Evolutionary conservation across 2,113 vertebrate species (phyloP).

Genomic region (Myotis lucifugus): DNA sequence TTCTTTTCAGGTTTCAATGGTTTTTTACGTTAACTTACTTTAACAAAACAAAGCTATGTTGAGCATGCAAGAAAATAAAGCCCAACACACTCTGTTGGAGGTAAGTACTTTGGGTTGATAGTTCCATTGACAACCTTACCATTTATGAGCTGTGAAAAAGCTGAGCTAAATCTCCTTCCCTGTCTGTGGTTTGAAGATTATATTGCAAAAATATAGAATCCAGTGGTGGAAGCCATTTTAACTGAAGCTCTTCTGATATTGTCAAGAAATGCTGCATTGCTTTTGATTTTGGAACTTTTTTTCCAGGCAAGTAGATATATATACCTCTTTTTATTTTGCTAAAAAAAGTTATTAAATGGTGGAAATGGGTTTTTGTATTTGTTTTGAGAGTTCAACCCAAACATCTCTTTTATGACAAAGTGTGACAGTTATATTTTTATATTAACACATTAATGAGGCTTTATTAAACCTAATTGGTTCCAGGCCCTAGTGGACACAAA

Average conservation of each 20-base stretch:
- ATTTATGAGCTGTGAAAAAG: background rate
- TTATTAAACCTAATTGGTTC: background rate
- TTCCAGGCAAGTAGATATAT: background rate
- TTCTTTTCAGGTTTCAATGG: no score
- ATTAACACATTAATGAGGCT: background rate
- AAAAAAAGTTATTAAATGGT: background rate
- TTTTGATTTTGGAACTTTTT: constrained; percentile 22
- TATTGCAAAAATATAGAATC: background rate
- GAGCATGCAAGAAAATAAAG: background rate
- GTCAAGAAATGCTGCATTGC: background rate
- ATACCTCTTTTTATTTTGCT: background rate
- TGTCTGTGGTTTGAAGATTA: background rate
- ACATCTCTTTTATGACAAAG: background rate
- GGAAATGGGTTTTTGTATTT: background rate
- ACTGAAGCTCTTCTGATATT: background rate
- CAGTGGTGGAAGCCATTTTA: background rate
- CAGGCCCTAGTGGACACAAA: background rate
- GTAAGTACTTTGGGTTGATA: background rate
- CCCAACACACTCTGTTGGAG: background rate
- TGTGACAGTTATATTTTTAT: background rate
- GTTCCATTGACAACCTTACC: background rate
- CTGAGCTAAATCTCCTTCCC: background rate
- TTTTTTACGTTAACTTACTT: no score
- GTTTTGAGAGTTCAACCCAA: background rate
- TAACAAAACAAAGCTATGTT: background rate